Base-by-base conservation (phyloP, 2,888 invertebrate genomes). In the Ormyrus pomaceus region DNA sequence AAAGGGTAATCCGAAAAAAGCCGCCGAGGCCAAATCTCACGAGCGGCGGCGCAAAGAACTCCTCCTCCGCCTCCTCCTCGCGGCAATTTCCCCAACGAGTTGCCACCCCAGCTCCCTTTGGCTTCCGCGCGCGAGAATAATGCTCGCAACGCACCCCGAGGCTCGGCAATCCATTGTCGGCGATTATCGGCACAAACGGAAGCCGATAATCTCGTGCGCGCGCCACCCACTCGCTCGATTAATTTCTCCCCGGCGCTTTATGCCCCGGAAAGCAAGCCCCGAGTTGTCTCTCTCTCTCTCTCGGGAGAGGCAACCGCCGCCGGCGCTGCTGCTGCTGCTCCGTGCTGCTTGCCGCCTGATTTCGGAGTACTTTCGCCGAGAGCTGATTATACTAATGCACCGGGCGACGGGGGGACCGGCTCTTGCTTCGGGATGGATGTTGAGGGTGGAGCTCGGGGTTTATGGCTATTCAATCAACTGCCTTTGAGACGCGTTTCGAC, bases 171-270 rank as follows among this genome's bases (percentile, higher is more conserved):
- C 72, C 72, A 58, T 19, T 19, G 53, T 50, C 50, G n/a, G 10
- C 45, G 59, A 59, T 77, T 71, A 76, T 69, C 61, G 59, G 66
- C 10, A n/a, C 46, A 46, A 55, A 19, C 75, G 84, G 83, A 85
- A 84, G 82, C 84, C 84, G 86, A 87, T 87, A 87, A 87, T 86
- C 85, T 78, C 71, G 83, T 69, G 19, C 19, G 19, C 19, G 19
- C 79, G 73, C 66, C 53, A 1, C 19, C 83, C 84, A 84, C 84
- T 85, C 77, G 81, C 77, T 83, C 84, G 86, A 87, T 87, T 86
- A 87, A 87, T 87, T 86, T 84, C 86, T 83, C 83, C 81, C 68
- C 51, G 8, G 10, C 2, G 34, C n/a, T 50, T 19, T 7, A n/a
- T 7, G 11, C 51, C 59, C 45, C 68, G 68, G 10, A 19, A 51